Conservation (phyloP, 2,888 invertebrate species). For the Drosophila merina region DNA sequence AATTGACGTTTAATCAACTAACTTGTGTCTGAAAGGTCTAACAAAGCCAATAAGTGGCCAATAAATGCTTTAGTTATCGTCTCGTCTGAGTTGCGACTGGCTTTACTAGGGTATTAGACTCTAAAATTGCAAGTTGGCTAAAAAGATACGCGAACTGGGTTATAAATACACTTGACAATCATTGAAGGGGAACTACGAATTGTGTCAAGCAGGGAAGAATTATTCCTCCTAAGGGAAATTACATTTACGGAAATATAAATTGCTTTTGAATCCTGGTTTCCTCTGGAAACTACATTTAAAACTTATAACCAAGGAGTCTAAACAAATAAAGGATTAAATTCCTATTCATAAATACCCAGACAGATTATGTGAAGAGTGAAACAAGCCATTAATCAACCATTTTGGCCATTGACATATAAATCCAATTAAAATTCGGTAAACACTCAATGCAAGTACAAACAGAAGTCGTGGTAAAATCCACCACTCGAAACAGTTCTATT, state of each 20-base stretch:
- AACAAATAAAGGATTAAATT: too few species aligned
- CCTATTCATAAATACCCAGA: too few species aligned
- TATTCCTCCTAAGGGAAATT: background rate
- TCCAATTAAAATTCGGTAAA: background rate
- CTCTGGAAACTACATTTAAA: background rate
- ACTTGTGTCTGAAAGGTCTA: background rate
- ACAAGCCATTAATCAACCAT: background rate
- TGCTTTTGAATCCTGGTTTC: too few species aligned
- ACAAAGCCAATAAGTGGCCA: constrained; percentile 1
- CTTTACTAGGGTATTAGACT: background rate
- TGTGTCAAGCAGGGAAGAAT: background rate
- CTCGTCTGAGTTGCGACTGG: constrained; percentile 5
- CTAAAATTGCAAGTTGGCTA: constrained; percentile 27
- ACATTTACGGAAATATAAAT: too few species aligned
- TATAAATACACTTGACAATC: constrained; percentile 2
- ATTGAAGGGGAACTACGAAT: background rate
- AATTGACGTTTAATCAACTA: background rate
- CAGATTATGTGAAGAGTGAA: background rate
- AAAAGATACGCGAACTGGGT: background rate
- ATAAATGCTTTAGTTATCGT: constrained; percentile 15
- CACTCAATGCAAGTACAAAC: background rate
- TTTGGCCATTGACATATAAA: background rate
- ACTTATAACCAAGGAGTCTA: too few species aligned
- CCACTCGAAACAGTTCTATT: constrained; percentile 8
- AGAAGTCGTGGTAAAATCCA: constrained; percentile 7